Evolutionary conservation across 2,113 vertebrate genomes (phyloP).

Genomic region (Spilogale gracilis): DNA sequence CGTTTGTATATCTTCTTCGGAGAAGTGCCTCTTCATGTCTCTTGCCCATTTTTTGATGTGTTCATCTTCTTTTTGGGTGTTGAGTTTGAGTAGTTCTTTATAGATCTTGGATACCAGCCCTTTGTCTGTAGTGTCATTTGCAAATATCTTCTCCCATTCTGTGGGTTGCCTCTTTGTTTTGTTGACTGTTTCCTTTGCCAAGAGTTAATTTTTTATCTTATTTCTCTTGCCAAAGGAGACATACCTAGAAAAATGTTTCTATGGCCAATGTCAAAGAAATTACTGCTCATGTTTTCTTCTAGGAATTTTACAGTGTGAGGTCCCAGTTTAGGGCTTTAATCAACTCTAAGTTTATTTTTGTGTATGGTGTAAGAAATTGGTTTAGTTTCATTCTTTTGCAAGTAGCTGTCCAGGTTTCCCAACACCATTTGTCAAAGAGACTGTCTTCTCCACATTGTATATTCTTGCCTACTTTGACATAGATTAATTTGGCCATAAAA

Average conservation of each 20-base stretch:
- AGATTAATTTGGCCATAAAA: background rate
- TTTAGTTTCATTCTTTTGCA: background rate
- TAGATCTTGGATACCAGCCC: no score
- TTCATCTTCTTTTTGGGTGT: no score
- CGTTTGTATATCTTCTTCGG: no score
- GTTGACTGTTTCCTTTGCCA: no score
- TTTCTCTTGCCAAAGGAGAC: background rate
- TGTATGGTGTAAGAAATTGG: background rate
- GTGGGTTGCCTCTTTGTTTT: no score
- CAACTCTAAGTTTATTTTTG: background rate
- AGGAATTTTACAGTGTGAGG: background rate
- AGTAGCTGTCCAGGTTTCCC: no score
- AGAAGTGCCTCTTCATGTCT: no score
- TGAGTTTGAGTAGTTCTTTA: no score
- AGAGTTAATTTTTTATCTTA: background rate
- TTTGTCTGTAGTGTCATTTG: no score
- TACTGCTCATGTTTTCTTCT: background rate
- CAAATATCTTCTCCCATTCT: no score
- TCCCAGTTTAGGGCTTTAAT: background rate
- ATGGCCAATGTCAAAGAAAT: background rate
- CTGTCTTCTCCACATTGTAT: background rate
- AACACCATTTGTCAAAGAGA: background rate
- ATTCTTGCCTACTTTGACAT: background rate
- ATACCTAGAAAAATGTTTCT: background rate
- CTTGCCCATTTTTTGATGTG: no score